Evolutionary conservation across 2,113 vertebrate genomes (phyloP), one percentile per base, ranked within the genome.

Genomic region (Clupea harengus): DNA sequence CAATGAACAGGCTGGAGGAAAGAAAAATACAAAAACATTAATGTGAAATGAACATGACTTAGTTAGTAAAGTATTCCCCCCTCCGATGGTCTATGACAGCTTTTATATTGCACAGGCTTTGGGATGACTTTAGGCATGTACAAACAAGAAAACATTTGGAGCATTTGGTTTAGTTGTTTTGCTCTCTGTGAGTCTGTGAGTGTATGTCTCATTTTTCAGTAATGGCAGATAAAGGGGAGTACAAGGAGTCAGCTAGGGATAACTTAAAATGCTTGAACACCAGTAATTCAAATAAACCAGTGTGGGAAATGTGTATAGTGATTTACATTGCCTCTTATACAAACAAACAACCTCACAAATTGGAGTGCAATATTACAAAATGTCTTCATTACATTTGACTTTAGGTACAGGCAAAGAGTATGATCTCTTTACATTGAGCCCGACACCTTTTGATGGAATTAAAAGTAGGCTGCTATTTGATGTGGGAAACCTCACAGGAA

Each of bases 1-100:
- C 83, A 86, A 60, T 57, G 84, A 82, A 86, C 83, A 87, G 85
- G 67, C 86, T 88, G 82, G 11, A 78, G 72, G 32, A 78, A 89
- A 81, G 86, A 82, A 83, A 78, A 87, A 13, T n/a, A 82, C 64
- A 88, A 87, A 89, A 72, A 78, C 22, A 83, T 54, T 57, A 82
- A 83, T 52, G 54, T 9, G 28, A 22, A 60, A 86, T 81, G 75
- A 86, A 72, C 85, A 86, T 82, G 82, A 25, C 45, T 80, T 52
- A 84, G 15, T 8, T 28, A 82, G 28, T 32, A 80, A 80, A 82
- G 54, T 52, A 10, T 45, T 10, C 17, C 50, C 32, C 39, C 47
- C 6, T 11, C 52, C 28, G 15, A 4, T 32, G 32, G 32, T 78
- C 15, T 78, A 78, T 39, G 10, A 32, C 72, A 7, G 9, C 10